Conservation (phyloP, 2,888 invertebrate genomes). For the Antheraea yamamai region DNA sequence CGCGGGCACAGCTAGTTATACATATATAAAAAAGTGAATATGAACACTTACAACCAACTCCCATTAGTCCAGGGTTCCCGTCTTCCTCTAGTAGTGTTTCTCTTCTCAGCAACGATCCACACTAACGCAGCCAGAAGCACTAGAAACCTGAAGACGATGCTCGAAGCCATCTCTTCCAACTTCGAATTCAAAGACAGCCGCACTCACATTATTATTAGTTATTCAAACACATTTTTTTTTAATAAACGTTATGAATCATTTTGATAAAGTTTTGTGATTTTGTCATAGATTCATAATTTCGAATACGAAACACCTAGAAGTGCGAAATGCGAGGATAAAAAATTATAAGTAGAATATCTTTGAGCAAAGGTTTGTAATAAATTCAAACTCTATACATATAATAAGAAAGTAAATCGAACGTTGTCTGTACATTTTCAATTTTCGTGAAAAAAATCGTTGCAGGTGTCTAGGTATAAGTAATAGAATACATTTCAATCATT, state of each 20-base stretch:
- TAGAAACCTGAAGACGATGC: constrained; percentile 62
- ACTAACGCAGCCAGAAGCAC: constrained; percentile 62
- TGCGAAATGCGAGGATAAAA: too few species aligned
- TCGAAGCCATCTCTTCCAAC: constrained; percentile 59
- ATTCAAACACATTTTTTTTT: background rate
- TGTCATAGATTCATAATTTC: background rate
- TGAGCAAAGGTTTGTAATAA: background rate
- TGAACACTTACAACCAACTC: constrained; percentile 74
- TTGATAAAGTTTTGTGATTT: background rate
- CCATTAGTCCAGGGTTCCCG: constrained; percentile 69
- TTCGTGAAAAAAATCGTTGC: too few species aligned
- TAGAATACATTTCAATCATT: too few species aligned
- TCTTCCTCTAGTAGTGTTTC: constrained; percentile 40
- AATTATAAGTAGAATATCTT: background rate
- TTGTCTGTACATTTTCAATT: too few species aligned
- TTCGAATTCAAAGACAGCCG: constrained; percentile 33
- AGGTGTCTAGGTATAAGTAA: too few species aligned
- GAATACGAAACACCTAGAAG: background rate
- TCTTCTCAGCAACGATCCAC: constrained; percentile 58
- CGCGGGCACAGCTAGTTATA: too few species aligned
- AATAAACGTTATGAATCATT: background rate
- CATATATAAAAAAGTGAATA: background rate
- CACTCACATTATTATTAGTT: constrained; percentile 24
- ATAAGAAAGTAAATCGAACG: too few species aligned
- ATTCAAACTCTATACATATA: too few species aligned